phyloP scores from a whole-genome alignment of 2,888 invertebrate genomes.

The Bellardia pandia region DNA sequence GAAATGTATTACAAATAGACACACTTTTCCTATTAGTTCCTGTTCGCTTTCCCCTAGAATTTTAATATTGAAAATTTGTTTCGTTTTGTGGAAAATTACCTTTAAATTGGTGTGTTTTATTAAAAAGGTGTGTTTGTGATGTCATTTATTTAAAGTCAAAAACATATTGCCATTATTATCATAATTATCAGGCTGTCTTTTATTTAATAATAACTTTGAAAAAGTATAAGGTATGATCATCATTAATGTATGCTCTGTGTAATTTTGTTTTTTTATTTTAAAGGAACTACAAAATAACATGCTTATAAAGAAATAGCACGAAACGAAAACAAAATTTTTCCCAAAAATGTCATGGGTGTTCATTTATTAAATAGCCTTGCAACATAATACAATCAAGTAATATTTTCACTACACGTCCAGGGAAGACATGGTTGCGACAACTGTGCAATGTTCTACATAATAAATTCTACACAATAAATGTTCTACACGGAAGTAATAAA shows the following conservation, averaged over 20 bases:
- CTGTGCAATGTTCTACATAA: no score
- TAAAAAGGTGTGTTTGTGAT: conserved; percentile 52
- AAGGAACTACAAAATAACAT: no score
- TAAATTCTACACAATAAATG: no score
- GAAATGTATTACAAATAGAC: conserved; percentile 15
- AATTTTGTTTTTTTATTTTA: neutral
- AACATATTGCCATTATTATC: conserved; percentile 39
- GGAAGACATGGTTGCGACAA: no score
- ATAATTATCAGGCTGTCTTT: neutral
- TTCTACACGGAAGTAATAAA: no score
- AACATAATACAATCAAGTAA: no score
- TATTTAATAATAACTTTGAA: conserved; percentile 29
- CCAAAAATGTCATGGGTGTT: no score
- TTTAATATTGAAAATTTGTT: conserved; percentile 40
- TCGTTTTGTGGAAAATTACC: conserved; percentile 44
- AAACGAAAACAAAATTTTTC: no score
- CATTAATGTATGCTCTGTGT: neutral
- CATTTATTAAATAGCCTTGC: no score
- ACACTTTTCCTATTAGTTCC: neutral
- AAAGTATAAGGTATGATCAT: conserved; percentile 9
- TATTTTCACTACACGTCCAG: no score
- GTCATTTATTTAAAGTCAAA: conserved; percentile 45
- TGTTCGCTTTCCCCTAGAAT: neutral
- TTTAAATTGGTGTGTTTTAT: conserved; percentile 5
- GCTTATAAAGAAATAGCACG: no score